Evolutionary conservation across 2,797 vertebrate genomes (phyloP), one percentile per base, ranked within the genome.

Genomic region (Hephaestus fuliginosus): DNA sequence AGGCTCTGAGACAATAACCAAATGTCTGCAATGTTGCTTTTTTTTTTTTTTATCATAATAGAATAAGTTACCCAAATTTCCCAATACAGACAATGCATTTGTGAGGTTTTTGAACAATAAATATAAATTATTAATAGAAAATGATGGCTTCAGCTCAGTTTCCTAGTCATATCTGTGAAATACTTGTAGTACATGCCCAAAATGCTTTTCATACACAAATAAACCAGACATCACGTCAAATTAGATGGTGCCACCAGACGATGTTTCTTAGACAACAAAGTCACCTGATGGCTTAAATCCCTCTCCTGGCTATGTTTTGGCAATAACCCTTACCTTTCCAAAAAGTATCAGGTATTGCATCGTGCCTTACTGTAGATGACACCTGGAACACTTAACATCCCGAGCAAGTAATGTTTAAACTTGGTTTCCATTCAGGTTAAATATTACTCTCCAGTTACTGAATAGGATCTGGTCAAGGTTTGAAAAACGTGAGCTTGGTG

Each of bases 251-350:
- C 44, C 57, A 39, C 39, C 44, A 44, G 58, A 28, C 2, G 2
- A 60, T 15, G 20, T 60, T 17, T 49, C 43, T 44, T 8, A 48
- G 20, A 3, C 30, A 49, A 30, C 44, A 39, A 39, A 69, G 14
- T 56, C 41, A 46, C 15, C 2, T 61, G 25, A 63, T 39, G 36
- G 62, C 69, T 52, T 18, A 41, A 1, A 22, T 51, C 49, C 0
- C 14, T 70, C 18, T 62, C 41, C 44, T 1, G 18, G 18, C 13
- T 25, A 0, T 83, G 66, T 80, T 88, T 56, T 80, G 78, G 63
- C 69, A 82, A 82, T 41, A 78, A 1, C 14, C 18, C 55, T 11
- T 36, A 52, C 63, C 41, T 81, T 86, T 86, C 70, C 63, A 75
- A 58, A 48, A 80, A 52, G 74, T 60, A 20, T 85, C 78, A 83